Conservation (phyloP, 2,113 vertebrate genomes). For the Zootoca vivipara region DNA sequence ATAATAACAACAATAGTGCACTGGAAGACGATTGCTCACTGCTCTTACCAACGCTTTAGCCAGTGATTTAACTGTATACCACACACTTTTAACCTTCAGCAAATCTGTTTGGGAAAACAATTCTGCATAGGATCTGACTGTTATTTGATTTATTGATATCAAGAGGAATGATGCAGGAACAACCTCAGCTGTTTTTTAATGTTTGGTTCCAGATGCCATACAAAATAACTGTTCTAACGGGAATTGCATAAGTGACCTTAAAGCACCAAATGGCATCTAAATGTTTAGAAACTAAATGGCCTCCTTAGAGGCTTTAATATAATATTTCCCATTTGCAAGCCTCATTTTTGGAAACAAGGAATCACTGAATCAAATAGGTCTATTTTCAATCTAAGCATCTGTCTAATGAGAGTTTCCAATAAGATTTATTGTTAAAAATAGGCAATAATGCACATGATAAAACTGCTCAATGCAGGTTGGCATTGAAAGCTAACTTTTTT, state of each 20-base stretch:
- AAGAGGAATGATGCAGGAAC: neutral
- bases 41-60: neutral
- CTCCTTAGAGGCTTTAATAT: conserved; percentile 9
- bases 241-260: neutral
- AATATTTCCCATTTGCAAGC: conserved; percentile 14
- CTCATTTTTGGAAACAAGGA: neutral
- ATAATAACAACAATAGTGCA: neutral
- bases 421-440: conserved; percentile 62
- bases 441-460: conserved; percentile 58
- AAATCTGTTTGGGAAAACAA: neutral
- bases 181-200: neutral
- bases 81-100: neutral
- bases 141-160: neutral
- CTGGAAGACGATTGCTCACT: neutral
- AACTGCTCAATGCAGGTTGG: conserved; percentile 47
- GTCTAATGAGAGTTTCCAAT: conserved; percentile 63
- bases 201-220: neutral
- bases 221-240: neutral
- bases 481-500: conserved; percentile 46
- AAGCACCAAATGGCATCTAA: neutral
- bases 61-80: neutral
- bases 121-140: neutral
- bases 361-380: conserved; percentile 9
- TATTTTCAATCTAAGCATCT: conserved; percentile 43
- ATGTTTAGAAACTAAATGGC: neutral